Evolutionary conservation across 2,113 vertebrate species (phyloP).

Genomic region (Athene cunicularia): DNA sequence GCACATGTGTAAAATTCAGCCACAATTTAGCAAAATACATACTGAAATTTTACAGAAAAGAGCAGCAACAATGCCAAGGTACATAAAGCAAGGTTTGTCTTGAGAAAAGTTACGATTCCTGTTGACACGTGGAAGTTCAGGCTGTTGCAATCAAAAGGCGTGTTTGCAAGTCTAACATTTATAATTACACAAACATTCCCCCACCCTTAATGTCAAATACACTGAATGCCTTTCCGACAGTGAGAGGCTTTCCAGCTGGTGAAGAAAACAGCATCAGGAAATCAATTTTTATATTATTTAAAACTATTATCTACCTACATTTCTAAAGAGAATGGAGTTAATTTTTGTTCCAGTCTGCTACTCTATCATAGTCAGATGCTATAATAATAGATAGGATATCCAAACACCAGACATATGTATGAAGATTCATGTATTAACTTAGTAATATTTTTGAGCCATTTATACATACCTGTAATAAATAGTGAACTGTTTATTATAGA

Average conservation of each 20-base stretch:
- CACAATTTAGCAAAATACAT: neutral
- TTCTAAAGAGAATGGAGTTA: neutral
- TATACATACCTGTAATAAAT: neutral
- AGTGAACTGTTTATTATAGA: neutral
- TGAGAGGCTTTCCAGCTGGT: slow-evolving; percentile 53
- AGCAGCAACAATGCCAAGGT: neutral
- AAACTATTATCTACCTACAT: neutral
- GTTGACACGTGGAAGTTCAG: slow-evolving; percentile 57
- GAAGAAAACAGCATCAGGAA: slow-evolving; percentile 27
- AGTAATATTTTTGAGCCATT: neutral
- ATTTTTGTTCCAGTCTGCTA: neutral
- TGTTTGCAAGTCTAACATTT: slow-evolving; percentile 62
- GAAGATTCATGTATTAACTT: neutral
- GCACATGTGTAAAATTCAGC: slow-evolving; percentile 3
- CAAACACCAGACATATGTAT: neutral
- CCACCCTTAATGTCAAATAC: slow-evolving; percentile 60
- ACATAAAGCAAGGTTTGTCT: slow-evolving; percentile 30
- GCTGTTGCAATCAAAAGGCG: slow-evolving; percentile 59
- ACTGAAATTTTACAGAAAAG: neutral
- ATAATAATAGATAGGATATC: neutral
- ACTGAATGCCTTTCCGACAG: slow-evolving; percentile 28
- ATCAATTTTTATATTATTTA: neutral
- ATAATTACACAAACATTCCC: slow-evolving; percentile 65
- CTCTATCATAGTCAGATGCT: neutral
- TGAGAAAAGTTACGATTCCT: slow-evolving; percentile 36